Evolutionary conservation across 2,113 vertebrate genomes (phyloP).

Genomic region (Lepus timidus): DNA sequence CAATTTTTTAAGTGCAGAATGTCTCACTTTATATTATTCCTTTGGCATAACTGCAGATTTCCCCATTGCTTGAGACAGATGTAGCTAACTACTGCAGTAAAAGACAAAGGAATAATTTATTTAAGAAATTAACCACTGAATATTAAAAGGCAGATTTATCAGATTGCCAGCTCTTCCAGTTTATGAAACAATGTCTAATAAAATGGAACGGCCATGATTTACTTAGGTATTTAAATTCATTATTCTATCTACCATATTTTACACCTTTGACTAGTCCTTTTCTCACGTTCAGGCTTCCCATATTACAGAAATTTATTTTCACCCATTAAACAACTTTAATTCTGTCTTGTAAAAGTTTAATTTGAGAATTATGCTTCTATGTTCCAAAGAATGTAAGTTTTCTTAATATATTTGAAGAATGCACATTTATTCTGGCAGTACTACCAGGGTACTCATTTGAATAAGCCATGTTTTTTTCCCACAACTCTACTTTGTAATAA

Average conservation of each 20-base stretch:
- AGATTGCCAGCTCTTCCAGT: conserved; percentile 80
- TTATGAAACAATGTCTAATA: conserved; percentile 86
- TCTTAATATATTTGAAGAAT: conserved; percentile 51
- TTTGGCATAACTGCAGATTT: not conserved
- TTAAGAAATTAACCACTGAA: conserved; percentile 82
- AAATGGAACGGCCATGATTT: conserved; percentile 84
- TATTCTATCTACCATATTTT: conserved; percentile 79
- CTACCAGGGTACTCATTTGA: conserved; percentile 11
- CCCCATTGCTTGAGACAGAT: conserved; percentile 66
- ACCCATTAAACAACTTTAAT: conserved; percentile 80
- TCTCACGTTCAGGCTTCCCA: conserved; percentile 65
- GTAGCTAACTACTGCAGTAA: conserved; percentile 71
- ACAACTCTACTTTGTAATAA: conserved; percentile 42
- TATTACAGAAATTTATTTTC: conserved; percentile 68
- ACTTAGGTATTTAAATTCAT: conserved; percentile 82
- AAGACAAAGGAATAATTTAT: conserved; percentile 80
- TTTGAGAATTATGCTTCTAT: conserved; percentile 27
- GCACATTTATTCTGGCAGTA: not conserved
- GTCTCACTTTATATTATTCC: not conserved
- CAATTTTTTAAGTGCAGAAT: not conserved
- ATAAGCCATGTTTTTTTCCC: not conserved
- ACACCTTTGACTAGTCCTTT: conserved; percentile 65
- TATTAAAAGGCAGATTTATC: conserved; percentile 87
- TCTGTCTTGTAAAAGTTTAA: conserved; percentile 79
- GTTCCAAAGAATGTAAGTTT: conserved; percentile 48